Percentiles rank a stretch among this genome's conserved stretches.
phyloP scores from a whole-genome alignment of 2,888 invertebrate genomes.

The Alcis repandata region DNA sequence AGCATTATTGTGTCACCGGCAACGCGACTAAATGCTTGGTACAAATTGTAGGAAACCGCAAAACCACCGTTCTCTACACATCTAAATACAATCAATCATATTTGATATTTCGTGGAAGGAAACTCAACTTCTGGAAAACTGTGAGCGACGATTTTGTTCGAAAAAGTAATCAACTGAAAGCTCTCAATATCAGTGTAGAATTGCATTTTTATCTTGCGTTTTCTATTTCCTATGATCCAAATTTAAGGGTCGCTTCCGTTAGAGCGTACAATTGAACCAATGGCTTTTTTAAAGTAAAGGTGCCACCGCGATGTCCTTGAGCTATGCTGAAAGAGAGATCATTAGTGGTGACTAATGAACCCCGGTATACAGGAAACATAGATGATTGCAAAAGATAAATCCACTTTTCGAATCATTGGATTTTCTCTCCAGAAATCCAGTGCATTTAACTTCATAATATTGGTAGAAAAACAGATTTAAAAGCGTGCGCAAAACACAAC shows the following conservation, averaged over 20 bases:
- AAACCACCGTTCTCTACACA: slow-evolving; percentile 19
- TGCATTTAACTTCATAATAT: background rate
- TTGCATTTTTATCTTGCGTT: slow-evolving; percentile 30
- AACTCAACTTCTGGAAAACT: slow-evolving; percentile 22
- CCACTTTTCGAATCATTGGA: slow-evolving; percentile 58
- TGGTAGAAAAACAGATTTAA: background rate
- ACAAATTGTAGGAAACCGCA: slow-evolving; percentile 39
- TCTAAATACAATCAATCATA: slow-evolving; percentile 25
- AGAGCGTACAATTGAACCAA: slow-evolving; percentile 43
- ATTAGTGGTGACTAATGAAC: slow-evolving; percentile 82
- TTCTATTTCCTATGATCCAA: slow-evolving; percentile 28
- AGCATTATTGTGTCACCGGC: slow-evolving; percentile 59
- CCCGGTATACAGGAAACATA: slow-evolving; percentile 62
- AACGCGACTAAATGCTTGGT: slow-evolving; percentile 21
- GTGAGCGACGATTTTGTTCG: slow-evolving; percentile 22
- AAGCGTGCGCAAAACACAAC: background rate
- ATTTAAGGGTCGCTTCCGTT: slow-evolving; percentile 27
- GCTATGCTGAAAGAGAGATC: slow-evolving; percentile 60
- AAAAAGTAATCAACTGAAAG: slow-evolving; percentile 28
- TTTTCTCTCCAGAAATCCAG: slow-evolving; percentile 55
- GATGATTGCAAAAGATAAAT: slow-evolving; percentile 65
- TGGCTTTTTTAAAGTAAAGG: slow-evolving; percentile 18
- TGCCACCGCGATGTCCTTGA: slow-evolving; percentile 40
- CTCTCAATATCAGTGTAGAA: slow-evolving; percentile 29
- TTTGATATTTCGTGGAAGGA: slow-evolving; percentile 27